Evolutionary conservation across 2,888 invertebrate genomes (phyloP), one percentile per base, ranked within the genome.

Genomic region (Scaptomyza polygonia): DNA sequence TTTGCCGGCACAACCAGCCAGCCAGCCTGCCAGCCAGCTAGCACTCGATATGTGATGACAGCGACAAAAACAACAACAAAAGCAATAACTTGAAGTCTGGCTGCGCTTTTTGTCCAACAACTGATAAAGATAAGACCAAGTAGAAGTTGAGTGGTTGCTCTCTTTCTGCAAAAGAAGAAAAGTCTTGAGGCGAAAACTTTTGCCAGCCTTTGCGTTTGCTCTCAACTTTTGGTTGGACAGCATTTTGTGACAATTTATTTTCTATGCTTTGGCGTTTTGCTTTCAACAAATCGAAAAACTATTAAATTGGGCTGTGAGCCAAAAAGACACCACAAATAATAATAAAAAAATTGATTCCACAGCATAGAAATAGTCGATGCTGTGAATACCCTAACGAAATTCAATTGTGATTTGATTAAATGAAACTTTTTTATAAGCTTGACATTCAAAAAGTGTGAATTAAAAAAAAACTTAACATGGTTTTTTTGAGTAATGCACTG

Each of bases 281-380:
- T 72, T 84, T 84, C 84, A 81, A 81, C 85, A 82, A 85, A 85
- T 86, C 87, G 85, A 82, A 88, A 88, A 86, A 86, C 86, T 88
- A 86, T 86, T 86, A 88, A 86, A 88, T 86, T 86, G 85, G 86
- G 86, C 86, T 80, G 71, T 63, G 71, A 74, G 86, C 86, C 86
- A 88, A 72, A 53, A 66, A 51, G 63, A 56, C 55, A 54, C 49
- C 56, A 25, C 21, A 11, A 49, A 49, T 34, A 48, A 53, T 32
- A 47, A 58, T 32, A 49, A 61, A 36, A 56, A 51, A 9, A 32
- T 5, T 32, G 30, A 42, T 27, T n/a, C 12, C 25, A 3, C 16
- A 39, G 12, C 36, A 14, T 32, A 6, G 29, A 32, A 32, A 52
- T 25, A 56, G 70, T 39, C 58, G 43, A 47, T 47, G 3, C 6